Evolutionary conservation across 1,140 invertebrate genomes (phyloP).

Genomic region (Ruditapes philippinarum): DNA sequence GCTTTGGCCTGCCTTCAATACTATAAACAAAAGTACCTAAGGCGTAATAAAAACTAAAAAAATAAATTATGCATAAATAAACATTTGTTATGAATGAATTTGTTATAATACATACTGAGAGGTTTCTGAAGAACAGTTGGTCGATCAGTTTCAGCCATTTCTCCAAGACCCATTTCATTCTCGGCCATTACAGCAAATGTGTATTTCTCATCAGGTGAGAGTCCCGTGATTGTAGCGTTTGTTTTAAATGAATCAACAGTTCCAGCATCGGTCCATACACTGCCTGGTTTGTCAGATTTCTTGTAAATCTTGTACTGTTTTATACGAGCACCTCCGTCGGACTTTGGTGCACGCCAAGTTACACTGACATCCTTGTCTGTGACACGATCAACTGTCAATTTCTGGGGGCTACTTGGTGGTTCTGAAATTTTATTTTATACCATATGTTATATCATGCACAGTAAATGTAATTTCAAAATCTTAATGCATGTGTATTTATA

Average conservation of each 20-base stretch:
- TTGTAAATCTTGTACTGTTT: slow-evolving; percentile 94
- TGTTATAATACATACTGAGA: slow-evolving; percentile 91
- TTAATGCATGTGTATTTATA: no score
- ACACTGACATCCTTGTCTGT: slow-evolving; percentile 97
- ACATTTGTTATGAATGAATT: no score
- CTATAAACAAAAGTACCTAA: no score
- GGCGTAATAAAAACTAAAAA: no score
- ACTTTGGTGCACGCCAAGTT: slow-evolving; percentile 95
- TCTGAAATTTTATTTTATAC: slow-evolving; percentile 87
- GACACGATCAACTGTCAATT: slow-evolving; percentile 94
- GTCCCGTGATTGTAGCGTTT: slow-evolving; percentile 93
- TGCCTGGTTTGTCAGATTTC: slow-evolving; percentile 90
- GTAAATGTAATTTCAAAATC: no score
- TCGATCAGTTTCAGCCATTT: slow-evolving; percentile 95
- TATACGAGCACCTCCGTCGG: slow-evolving; percentile 93
- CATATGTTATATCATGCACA: no score
- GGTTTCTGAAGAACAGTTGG: slow-evolving; percentile 97
- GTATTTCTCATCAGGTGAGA: slow-evolving; percentile 98
- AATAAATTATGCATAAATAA: no score
- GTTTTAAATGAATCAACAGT: slow-evolving; percentile 90
- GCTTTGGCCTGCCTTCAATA: no score
- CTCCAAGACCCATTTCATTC: slow-evolving; percentile 98
- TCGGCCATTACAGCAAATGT: slow-evolving; percentile 98
- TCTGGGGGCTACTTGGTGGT: slow-evolving; percentile 89
- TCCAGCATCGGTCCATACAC: slow-evolving; percentile 89